These are phyloP conservation scores for Diplogasteroides magnus DNA, from an alignment of 1,140 invertebrate genomes.

Conservation along the genomic window DNA sequence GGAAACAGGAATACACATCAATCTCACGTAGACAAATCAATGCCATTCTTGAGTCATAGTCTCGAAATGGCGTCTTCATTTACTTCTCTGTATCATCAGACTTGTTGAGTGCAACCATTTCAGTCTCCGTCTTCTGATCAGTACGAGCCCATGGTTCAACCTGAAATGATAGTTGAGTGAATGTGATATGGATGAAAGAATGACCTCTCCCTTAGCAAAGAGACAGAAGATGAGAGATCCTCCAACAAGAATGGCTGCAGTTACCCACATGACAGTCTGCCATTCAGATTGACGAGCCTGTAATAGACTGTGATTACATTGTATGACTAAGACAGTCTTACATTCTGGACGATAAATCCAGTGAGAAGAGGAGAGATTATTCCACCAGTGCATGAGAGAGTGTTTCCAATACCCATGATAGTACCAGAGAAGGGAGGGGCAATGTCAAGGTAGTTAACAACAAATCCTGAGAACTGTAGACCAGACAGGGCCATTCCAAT, in stretches of 20 bases:
- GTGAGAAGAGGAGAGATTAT: constrained; percentile 51
- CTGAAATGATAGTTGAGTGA: too few species aligned
- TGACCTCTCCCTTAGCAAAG: not conserved
- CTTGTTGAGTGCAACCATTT: too few species aligned
- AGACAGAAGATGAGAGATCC: constrained; percentile 43
- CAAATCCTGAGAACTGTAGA: constrained; percentile 59
- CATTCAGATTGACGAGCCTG: constrained; percentile 57
- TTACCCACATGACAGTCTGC: constrained; percentile 56
- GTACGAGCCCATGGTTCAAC: too few species aligned
- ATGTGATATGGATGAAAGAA: too few species aligned
- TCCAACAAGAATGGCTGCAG: constrained; percentile 49
- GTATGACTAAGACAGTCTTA: constrained; percentile 17
- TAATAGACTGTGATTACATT: constrained; percentile 21
- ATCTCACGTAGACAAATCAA: too few species aligned
- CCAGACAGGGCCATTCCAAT: constrained; percentile 58
- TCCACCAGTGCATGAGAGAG: constrained; percentile 49
- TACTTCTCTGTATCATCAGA: too few species aligned
- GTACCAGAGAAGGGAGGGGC: constrained; percentile 57
- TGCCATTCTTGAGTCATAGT: too few species aligned
- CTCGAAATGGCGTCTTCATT: too few species aligned
- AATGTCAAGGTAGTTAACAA: constrained; percentile 61
- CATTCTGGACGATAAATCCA: constrained; percentile 46
- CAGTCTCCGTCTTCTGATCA: too few species aligned
- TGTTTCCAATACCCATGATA: constrained; percentile 53
- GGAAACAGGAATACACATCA: too few species aligned